phyloP scores from a whole-genome alignment of 1,140 invertebrate species.

The Diabrotica undecimpunctata region DNA sequence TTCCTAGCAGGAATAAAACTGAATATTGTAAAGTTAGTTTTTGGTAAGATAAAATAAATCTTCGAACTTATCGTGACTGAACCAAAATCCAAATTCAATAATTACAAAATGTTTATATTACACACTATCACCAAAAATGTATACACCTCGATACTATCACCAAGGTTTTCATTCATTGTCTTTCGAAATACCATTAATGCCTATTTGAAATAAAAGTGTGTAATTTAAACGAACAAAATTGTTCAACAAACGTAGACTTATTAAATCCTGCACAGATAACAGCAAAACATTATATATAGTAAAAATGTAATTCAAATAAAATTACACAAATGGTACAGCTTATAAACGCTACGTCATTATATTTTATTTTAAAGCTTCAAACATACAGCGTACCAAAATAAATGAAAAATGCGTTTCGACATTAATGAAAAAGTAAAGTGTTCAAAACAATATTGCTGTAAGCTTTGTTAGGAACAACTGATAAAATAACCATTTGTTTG shows the following conservation, averaged over 20 bases:
- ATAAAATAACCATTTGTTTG: no score
- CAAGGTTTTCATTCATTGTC: no score
- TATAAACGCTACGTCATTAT: conserved; percentile 9
- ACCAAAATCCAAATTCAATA: neutral
- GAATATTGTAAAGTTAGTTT: neutral
- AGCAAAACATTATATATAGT: conserved; percentile 2
- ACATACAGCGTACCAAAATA: no score
- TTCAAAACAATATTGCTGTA: no score
- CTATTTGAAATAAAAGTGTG: neutral
- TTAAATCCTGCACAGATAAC: neutral
- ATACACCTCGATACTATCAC: no score
- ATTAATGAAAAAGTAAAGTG: neutral
- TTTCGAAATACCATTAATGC: neutral
- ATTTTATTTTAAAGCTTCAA: conserved; percentile 1
- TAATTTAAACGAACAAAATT: conserved; percentile 9
- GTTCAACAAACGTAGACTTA: conserved; percentile 3
- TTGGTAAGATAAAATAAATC: neutral
- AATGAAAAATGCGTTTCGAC: neutral
- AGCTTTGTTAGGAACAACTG: no score
- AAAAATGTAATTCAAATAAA: conserved; percentile 4
- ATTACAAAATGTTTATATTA: no score
- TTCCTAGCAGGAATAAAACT: neutral
- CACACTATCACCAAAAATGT: no score
- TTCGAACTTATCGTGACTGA: neutral
- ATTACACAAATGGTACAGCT: conserved; percentile 11